Base-by-base conservation (phyloP, 2,888 invertebrate species). In the Chironomus tentans region DNA sequence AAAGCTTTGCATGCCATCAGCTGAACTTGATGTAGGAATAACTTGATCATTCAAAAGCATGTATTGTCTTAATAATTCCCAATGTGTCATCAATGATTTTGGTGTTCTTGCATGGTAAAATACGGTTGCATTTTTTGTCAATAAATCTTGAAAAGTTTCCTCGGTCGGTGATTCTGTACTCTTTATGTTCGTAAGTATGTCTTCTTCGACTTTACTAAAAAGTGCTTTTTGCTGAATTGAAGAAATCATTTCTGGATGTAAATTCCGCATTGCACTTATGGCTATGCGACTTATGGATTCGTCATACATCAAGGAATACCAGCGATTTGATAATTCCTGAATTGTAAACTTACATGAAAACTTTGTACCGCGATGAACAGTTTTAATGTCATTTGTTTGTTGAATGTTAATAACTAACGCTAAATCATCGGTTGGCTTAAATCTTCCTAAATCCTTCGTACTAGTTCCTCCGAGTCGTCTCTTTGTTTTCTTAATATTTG, bases 401-500 rank as follows among this genome's bases (percentile, higher is more conserved):
- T 95, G 93, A 3, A 98, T 94, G 77, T 95, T 97, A 78, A 94
- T 90, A 78, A 99, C 94, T 1, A 99, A 86, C 0, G 95, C 93
- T 38, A 98, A 85, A 86, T 99, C 99, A 86, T 99, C 99, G 22
- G 94, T 92, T 1, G 98, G 97, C 82, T 98, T 97, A 98, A 98
- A 99, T 76, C 96, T 87, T 0, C 97, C 97, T 68, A 94, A 85
- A 84, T 94, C 94, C 85, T 94, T 92, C 2, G 92, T 91, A 4
- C 92, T 89, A 78, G 91, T 89, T 48, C 69, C 48, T 1, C 50
- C 90, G 69, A 89, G 88, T 79, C 89, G 89, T 78, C 89, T 89
- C 73, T 87, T 87, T 68, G 85, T 84, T 78, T 86, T 77, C 22
- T 78, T 78, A 1, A 62, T 15, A 38, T 65, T 62, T 4, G n/a